phyloP scores from a whole-genome alignment of 2,113 vertebrate genomes.

The Solea senegalensis region DNA sequence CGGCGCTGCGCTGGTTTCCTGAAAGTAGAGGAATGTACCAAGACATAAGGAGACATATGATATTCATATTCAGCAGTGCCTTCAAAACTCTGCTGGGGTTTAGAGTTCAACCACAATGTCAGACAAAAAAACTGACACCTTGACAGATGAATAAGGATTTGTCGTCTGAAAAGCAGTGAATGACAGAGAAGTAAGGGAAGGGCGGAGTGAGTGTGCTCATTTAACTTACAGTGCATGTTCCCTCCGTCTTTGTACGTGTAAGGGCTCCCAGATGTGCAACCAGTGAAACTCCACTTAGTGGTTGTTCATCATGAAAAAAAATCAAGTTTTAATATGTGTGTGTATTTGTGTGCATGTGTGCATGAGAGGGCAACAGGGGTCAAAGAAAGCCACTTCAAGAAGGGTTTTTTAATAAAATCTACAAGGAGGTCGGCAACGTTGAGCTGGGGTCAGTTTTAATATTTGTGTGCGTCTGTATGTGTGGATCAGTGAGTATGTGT shows the following conservation, averaged over 20 bases:
- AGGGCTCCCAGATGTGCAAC: slow-evolving; percentile 72
- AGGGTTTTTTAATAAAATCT: slow-evolving; percentile 41
- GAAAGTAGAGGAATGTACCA: slow-evolving; percentile 40
- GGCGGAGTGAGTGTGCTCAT: slow-evolving; percentile 37
- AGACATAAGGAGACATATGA: slow-evolving; percentile 51
- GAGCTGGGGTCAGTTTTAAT: slow-evolving; percentile 23
- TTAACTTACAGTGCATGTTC: slow-evolving; percentile 40
- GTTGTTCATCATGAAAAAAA: slow-evolving; percentile 68
- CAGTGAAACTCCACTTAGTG: slow-evolving; percentile 55
- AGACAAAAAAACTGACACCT: slow-evolving; percentile 58
- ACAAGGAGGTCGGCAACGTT: slow-evolving; percentile 34
- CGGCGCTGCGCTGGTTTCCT: slow-evolving; percentile 7
- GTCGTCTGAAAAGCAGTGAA: slow-evolving; percentile 48
- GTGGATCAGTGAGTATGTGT: not conserved
- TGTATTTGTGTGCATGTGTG: slow-evolving; percentile 15
- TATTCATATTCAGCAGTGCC: slow-evolving; percentile 44
- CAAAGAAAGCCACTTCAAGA: slow-evolving; percentile 46
- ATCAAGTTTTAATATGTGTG: slow-evolving; percentile 17
- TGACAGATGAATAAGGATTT: slow-evolving; percentile 60
- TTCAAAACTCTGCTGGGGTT: slow-evolving; percentile 43
- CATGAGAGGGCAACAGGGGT: slow-evolving; percentile 28
- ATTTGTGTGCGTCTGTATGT: not conserved
- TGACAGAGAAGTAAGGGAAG: slow-evolving; percentile 34
- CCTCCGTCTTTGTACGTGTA: slow-evolving; percentile 46
- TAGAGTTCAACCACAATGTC: slow-evolving; percentile 51